Evolutionary conservation across 2,888 invertebrate species (phyloP).

Genomic region (Hecatera dysodea): DNA sequence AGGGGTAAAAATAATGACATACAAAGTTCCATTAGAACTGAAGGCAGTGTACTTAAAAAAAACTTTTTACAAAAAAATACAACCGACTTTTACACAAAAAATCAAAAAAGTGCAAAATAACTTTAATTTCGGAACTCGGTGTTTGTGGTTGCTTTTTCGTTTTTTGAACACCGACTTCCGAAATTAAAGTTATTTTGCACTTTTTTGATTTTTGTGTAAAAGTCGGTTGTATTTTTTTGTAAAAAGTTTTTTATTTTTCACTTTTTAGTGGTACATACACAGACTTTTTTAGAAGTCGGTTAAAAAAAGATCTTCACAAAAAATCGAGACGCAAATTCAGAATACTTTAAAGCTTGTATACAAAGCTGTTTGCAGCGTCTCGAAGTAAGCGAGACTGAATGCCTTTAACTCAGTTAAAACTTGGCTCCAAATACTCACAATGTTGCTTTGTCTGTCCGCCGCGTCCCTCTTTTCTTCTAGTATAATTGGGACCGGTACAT

Average conservation of each 20-base stretch:
- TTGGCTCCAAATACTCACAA: constrained; percentile 66
- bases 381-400: constrained; percentile 64
- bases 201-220: too few species aligned
- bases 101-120: too few species aligned
- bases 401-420: constrained; percentile 74
- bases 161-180: too few species aligned
- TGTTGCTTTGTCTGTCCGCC: constrained; percentile 73
- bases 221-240: too few species aligned
- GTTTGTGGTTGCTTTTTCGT: too few species aligned
- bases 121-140: too few species aligned
- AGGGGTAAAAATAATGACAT: background rate
- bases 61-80: too few species aligned
- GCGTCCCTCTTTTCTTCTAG: constrained; percentile 63
- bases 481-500: constrained; percentile 71
- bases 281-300: too few species aligned
- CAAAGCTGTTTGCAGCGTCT: constrained; percentile 55
- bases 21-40: background rate
- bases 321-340: constrained; percentile 26
- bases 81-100: too few species aligned
- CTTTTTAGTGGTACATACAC: too few species aligned
- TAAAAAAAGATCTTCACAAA: constrained; percentile 6
- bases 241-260: too few species aligned
- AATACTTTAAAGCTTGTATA: constrained; percentile 45
- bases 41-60: background rate
- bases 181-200: too few species aligned